These are phyloP conservation scores for Hetaerina titia DNA, from an alignment of 2,888 invertebrate species.

Conservation along the genomic window DNA sequence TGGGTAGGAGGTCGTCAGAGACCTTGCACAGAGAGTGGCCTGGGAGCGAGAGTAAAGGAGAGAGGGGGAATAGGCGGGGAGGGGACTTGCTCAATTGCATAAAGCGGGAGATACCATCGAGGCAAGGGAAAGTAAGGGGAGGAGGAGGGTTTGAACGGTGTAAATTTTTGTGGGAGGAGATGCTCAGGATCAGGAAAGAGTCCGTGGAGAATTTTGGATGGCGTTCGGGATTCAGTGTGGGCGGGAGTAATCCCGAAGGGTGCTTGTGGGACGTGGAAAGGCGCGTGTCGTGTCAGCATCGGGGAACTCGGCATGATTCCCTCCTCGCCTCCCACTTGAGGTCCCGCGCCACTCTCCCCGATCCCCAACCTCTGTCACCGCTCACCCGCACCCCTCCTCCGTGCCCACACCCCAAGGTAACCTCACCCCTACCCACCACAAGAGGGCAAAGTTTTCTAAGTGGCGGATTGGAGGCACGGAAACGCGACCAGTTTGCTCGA, in stretches of 20 bases:
- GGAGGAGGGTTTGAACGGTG: too few species aligned
- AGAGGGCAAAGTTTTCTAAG: not conserved
- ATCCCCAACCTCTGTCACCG: not conserved
- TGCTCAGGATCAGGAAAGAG: too few species aligned
- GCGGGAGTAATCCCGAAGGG: not conserved
- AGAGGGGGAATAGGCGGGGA: not conserved
- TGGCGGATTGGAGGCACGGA: not conserved
- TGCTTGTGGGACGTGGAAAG: not conserved
- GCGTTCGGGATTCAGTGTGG: too few species aligned
- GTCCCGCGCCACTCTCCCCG: not conserved
- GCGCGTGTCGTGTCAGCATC: not conserved
- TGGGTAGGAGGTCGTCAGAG: too few species aligned
- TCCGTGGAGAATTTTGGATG: too few species aligned
- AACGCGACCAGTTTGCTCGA: not conserved
- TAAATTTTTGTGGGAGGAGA: too few species aligned
- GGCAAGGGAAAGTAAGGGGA: not conserved
- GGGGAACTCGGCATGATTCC: not conserved
- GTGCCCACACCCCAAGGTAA: not conserved
- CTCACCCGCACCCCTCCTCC: not conserved
- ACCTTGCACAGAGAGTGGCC: too few species aligned
- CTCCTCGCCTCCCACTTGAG: not conserved
- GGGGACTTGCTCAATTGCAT: not conserved
- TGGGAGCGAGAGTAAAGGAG: not conserved
- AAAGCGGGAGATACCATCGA: not conserved
- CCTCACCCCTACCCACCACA: not conserved